Evolutionary conservation across 2,888 invertebrate species (phyloP), one percentile per base, ranked within the genome.

Genomic region (Oithona nana): DNA sequence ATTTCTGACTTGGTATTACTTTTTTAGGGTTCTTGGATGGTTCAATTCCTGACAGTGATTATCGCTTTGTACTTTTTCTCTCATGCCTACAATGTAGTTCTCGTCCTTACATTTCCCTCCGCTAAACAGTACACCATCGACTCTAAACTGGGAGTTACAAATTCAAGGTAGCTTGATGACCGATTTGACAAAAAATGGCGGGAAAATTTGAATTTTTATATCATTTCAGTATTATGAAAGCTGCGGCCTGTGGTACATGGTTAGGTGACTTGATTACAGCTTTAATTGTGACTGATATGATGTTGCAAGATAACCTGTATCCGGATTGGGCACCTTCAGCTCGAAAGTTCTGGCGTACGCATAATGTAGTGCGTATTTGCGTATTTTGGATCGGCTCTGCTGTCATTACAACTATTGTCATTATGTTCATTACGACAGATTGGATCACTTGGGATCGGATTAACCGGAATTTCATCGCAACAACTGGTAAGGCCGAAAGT

Each of bases 251-350:
- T 65, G 76, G 76, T 16, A 76, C 76, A 0, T 77, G 77, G 77
- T 71, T 75, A 65, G 77, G 77, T 0, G 77, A 77, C 66, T 73
- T 76, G 66, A 73, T 76, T 67, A 77, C 77, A 1, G 76, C 76
- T 28, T 74, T 76, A 70, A 76, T 76, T 75, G 75, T 77, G 28
- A 76, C 76, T 51, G 77, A 77, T 67, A 76, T 77, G 69, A 76
- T 77, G 76, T 71, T 77, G 4, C 77, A 77, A 67, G 77, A 77
- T 68, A 74, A 73, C 65, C 70, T 76, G 22, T 77, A 76, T 66
- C 75, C 76, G 0, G 68, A 71, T 56, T 77, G 76, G 76, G 75
- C 75, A 1, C 68, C 69, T 29, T 59, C 65, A 16, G 65, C 69
- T 55, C 28, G 57, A 6, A 65, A 60, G 31, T 68, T 71, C 22